Percentiles rank a stretch among this genome's conserved stretches.
Evolutionary conservation across 1,140 invertebrate species (phyloP).

Genomic region (Dysdera silvatica): DNA sequence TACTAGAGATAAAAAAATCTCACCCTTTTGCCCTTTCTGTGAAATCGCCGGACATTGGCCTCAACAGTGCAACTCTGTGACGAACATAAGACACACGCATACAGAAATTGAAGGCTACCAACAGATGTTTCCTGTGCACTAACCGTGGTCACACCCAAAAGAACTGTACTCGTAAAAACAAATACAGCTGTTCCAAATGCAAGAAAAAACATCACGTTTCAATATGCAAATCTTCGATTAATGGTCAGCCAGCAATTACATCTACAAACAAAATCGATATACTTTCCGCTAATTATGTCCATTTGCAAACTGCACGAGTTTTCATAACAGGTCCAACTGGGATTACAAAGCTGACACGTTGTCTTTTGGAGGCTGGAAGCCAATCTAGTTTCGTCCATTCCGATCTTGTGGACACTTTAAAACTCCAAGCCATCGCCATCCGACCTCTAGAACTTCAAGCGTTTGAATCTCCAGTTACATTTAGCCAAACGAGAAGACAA

Average conservation of each 20-base stretch:
- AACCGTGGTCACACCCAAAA: not conserved
- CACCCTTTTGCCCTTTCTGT: conserved; percentile 9
- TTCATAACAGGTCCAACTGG: conserved; percentile 9
- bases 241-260: not conserved
- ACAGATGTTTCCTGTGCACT: conserved; percentile 13
- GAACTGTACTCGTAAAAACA: conserved; percentile 9
- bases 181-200: not conserved
- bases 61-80: conserved; percentile 6
- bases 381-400: not conserved
- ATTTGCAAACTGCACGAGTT: conserved; percentile 8
- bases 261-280: not conserved
- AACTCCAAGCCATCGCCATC: not conserved
- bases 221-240: not conserved
- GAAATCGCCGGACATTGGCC: conserved; percentile 10
- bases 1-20: not conserved
- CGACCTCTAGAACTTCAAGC: not conserved
- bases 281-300: not conserved
- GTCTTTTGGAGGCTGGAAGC: conserved; percentile 12
- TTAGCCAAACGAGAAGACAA: not conserved
- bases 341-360: conserved; percentile 2
- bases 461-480: conserved; percentile 9
- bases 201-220: conserved; percentile 13
- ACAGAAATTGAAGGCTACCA: conserved; percentile 9
- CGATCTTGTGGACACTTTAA: not conserved
- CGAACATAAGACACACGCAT: conserved; percentile 7